Conservation (phyloP, 2,888 invertebrate genomes). For the Trissonchulus latispiculum region DNA sequence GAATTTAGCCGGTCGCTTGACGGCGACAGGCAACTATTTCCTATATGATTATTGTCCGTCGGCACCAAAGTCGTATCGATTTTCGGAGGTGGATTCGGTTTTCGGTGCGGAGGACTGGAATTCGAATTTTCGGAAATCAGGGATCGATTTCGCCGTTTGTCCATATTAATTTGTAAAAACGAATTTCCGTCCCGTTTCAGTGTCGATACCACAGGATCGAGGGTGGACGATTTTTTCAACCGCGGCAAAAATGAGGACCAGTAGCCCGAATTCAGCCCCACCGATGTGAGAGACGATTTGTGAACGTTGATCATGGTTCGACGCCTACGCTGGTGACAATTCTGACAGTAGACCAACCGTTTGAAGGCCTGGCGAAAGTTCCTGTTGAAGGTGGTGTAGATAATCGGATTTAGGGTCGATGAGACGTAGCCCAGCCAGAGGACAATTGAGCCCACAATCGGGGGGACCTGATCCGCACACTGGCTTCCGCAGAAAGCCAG, state of each 20-base stretch:
- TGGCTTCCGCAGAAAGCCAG: slow-evolving; percentile 66
- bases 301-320: slow-evolving; percentile 53
- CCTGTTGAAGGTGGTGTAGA: slow-evolving; percentile 90
- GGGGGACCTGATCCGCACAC: slow-evolving; percentile 58
- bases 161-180: background rate
- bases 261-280: slow-evolving; percentile 46
- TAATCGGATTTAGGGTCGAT: slow-evolving; percentile 87
- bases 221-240: background rate
- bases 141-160: background rate
- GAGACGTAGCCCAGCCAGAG: slow-evolving; percentile 88
- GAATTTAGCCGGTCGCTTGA: too few relatives aligned
- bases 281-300: slow-evolving; percentile 98
- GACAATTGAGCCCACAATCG: slow-evolving; percentile 62
- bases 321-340: background rate
- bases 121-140: too few relatives aligned
- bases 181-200: background rate
- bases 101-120: too few relatives aligned
- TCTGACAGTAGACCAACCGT: background rate
- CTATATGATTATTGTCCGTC: too few relatives aligned
- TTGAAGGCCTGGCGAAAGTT: slow-evolving; percentile 75
- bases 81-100: too few relatives aligned
- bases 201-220: background rate
- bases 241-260: background rate
- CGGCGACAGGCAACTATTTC: too few relatives aligned
- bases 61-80: too few relatives aligned